A percentile compares a stretch with the other conserved stretches of the same genome.
Evolutionary conservation across 2,797 vertebrate species (phyloP).

Genomic region (Etheostoma perlongum): DNA sequence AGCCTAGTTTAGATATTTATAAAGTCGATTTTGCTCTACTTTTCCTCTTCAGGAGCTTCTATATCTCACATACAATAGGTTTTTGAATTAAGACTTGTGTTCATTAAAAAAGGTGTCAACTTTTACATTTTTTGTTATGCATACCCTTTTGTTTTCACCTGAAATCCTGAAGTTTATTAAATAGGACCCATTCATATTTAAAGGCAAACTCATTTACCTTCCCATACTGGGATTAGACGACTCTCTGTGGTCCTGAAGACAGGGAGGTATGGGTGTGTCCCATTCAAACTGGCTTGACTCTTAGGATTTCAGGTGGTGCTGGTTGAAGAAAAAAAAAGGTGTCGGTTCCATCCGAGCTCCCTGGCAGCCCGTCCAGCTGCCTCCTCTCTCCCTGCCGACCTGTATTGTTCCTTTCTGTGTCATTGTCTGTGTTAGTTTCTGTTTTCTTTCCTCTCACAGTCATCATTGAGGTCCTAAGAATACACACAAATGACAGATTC

Average conservation of each 20-base stretch:
- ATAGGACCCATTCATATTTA: neutral
- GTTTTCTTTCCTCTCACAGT: neutral
- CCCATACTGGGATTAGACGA: neutral
- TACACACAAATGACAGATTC: neutral
- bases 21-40: neutral
- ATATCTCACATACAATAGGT: neutral
- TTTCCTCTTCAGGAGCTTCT: neutral
- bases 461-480: conserved; percentile 7
- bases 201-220: conserved; percentile 42
- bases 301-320: conserved; percentile 18
- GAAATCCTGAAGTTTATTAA: neutral
- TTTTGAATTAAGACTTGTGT: neutral
- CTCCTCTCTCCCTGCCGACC: neutral
- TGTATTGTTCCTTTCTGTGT: conserved; percentile 10
- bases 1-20: neutral
- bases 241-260: neutral
- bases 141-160: neutral
- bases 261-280: conserved; percentile 2
- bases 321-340: neutral
- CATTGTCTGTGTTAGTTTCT: neutral
- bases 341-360: neutral
- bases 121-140: neutral
- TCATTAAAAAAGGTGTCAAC: neutral
- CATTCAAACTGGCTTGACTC: conserved; percentile 27
- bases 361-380: neutral